phyloP scores from a whole-genome alignment of 2,113 vertebrate species.

The Coptodon rendalli region DNA sequence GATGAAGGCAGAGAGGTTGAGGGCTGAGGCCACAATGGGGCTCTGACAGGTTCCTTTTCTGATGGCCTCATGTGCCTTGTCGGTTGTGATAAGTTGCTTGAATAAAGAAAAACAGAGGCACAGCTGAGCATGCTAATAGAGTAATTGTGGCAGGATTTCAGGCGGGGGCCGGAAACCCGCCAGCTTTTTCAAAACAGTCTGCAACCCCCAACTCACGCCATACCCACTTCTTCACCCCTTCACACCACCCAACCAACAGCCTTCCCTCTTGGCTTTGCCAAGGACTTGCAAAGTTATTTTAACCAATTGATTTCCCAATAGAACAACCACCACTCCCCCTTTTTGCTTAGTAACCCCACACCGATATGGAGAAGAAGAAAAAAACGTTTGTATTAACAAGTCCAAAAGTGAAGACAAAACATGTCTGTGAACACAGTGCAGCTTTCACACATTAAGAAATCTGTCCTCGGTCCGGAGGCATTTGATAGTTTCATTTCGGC shows the following conservation, averaged over 20 bases:
- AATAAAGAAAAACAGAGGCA: constrained; percentile 63
- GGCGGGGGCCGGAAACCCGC: constrained; percentile 32
- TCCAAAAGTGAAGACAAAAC: constrained; percentile 64
- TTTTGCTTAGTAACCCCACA: not conserved
- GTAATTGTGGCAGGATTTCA: constrained; percentile 62
- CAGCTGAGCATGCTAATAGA: constrained; percentile 71
- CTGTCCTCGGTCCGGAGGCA: constrained; percentile 63
- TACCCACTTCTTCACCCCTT: constrained; percentile 13
- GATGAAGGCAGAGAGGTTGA: constrained; percentile 20
- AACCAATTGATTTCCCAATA: constrained; percentile 37
- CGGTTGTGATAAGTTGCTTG: constrained; percentile 59
- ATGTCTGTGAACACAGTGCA: constrained; percentile 53
- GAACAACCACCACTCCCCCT: not conserved
- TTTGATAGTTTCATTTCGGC: constrained; percentile 64
- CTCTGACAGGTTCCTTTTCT: constrained; percentile 60
- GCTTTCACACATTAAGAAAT: constrained; percentile 70
- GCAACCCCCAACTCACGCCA: not conserved
- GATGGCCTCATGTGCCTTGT: constrained; percentile 64
- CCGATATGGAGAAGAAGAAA: not conserved
- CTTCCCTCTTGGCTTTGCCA: constrained; percentile 15
- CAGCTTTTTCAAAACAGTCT: constrained; percentile 20
- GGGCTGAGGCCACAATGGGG: constrained; percentile 50
- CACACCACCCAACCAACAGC: not conserved
- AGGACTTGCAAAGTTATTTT: constrained; percentile 29
- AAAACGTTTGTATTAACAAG: constrained; percentile 30